Evolutionary conservation across 2,797 vertebrate genomes (phyloP), one percentile per base, ranked within the genome.

Genomic region (Poeciliopsis infans): DNA sequence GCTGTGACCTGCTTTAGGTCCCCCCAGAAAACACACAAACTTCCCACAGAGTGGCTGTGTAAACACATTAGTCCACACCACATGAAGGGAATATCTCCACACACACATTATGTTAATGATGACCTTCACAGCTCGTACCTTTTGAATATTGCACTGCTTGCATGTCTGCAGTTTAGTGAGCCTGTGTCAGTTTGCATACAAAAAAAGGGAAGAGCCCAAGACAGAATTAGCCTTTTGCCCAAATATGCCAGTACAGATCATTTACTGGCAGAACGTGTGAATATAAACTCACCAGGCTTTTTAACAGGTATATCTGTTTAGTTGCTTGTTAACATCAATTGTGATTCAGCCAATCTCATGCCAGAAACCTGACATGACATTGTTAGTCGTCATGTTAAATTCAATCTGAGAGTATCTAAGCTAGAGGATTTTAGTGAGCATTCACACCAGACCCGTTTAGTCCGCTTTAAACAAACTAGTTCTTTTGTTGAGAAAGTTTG

Each of bases 61-160:
- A 75, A 53, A 79, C 70, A 28, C 7, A 59, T 72, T 78, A 74
- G 77, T 82, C 79, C 66, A 74, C 61, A 59, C 69, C 51, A 53
- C 57, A 75, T 76, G 49, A 79, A 53, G 15, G 75, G 75, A 74
- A 64, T 53, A 31, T 75, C 68, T 61, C 78, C 79, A 72, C 75
- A 83, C 80, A 70, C 76, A 88, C 82, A 36, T 43, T 86, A 94
- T 95, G 93, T 80, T 92, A 93, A 92, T 93, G 59, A 81, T 91
- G 92, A 94, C 93, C 92, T 94, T 94, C 89, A 84, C 68, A 4
- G 0, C 57, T 83, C 78, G 73, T 78, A 77, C 25, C 57, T 46
- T 57, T 77, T 85, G 84, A 88, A 91, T 83, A 86, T 85, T 82
- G 83, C 59, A 59, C 55, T 85, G 55, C 76, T 75, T 81, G 46